phyloP scores from a whole-genome alignment of 2,888 invertebrate genomes.

The Metellina segmentata region DNA sequence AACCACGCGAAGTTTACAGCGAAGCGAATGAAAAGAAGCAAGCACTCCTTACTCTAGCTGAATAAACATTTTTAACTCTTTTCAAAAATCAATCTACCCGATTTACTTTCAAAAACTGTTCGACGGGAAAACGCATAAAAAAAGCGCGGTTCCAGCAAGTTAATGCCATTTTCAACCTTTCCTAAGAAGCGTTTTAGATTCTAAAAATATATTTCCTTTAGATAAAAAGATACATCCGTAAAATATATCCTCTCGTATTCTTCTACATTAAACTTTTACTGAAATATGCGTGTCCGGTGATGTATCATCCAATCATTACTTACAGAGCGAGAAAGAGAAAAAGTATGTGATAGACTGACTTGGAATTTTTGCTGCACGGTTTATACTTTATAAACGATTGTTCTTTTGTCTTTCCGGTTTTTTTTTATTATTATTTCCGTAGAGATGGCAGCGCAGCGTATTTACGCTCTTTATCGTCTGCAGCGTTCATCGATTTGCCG shows the following conservation, averaged over 20 bases:
- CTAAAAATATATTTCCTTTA: background rate
- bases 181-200: background rate
- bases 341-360: background rate
- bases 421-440: slow-evolving; percentile 10
- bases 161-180: background rate
- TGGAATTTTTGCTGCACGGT: slow-evolving; percentile 4
- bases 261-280: slow-evolving; percentile 22
- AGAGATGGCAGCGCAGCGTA: slow-evolving; percentile 17
- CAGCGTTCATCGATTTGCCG: slow-evolving; percentile 39
- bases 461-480: slow-evolving; percentile 48
- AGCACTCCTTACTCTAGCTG: slow-evolving; percentile 18
- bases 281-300: slow-evolving; percentile 22
- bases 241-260: slow-evolving; percentile 7
- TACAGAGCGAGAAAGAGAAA: background rate
- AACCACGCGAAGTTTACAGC: slow-evolving; percentile 7
- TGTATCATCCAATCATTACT: slow-evolving; percentile 19
- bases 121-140: background rate
- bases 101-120: slow-evolving; percentile 2
- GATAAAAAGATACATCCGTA: background rate
- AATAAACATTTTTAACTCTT: slow-evolving; percentile 46
- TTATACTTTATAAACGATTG: slow-evolving; percentile 39
- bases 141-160: background rate
- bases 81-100: slow-evolving; percentile 33
- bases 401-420: slow-evolving; percentile 32
- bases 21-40: slow-evolving; percentile 6